These are phyloP conservation scores for Sciaenops ocellatus DNA, from an alignment of 2,797 vertebrate genomes.

Conservation along the genomic window DNA sequence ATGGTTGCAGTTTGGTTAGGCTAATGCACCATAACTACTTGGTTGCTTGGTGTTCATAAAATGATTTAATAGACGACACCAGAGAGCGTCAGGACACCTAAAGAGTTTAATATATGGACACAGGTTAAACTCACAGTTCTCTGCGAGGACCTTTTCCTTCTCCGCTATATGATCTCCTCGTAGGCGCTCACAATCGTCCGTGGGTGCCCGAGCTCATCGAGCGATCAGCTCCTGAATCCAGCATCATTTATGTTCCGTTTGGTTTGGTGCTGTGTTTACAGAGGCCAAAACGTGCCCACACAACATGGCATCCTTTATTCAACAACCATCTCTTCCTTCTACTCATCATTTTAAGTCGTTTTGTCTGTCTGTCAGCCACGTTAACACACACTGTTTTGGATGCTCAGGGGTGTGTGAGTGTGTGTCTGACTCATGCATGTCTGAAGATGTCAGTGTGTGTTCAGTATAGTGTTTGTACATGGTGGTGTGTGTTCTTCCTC, in stretches of 20 bases:
- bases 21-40: too few species aligned
- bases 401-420: slow-evolving; percentile 1
- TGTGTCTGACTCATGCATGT: neutral
- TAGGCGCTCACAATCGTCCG: neutral
- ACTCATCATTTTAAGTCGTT: neutral
- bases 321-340: too few species aligned
- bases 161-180: neutral
- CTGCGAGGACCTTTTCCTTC: too few species aligned
- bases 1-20: too few species aligned
- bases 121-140: neutral
- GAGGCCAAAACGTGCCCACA: neutral
- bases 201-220: neutral
- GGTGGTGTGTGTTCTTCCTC: slow-evolving; percentile 4
- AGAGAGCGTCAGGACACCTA: too few species aligned
- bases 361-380: neutral
- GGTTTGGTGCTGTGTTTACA: neutral
- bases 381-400: neutral
- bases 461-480: neutral
- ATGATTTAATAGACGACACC: neutral
- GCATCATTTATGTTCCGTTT: neutral
- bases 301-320: neutral
- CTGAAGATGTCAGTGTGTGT: neutral
- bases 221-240: too few species aligned
- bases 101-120: neutral
- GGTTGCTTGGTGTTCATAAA: neutral